Base-by-base conservation (phyloP, 2,888 invertebrate species). In the Diarsia dahlii region DNA sequence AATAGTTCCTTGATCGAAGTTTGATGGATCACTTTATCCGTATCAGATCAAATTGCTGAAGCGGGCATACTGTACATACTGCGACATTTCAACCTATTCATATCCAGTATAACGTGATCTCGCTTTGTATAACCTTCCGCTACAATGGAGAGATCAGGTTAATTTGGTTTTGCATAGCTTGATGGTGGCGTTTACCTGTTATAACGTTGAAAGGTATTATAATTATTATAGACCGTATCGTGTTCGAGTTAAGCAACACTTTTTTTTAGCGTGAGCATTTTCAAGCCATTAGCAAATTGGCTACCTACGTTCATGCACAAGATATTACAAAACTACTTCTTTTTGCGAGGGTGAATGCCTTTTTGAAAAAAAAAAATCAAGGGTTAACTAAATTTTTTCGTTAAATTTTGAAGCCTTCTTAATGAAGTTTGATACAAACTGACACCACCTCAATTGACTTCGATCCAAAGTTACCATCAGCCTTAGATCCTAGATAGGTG, bases 11-110 rank as follows among this genome's bases (percentile, higher is more conserved):
- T 82, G 54, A 71, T 71, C 65, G 71, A 81, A 66, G 45, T 78
- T 77, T 81, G 83, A 81, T 81, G 48, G 68, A 82, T 82, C n/a
- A 64, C 78, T 65, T 69, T 54, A 34, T 10, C 45, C 54, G 48
- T 80, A 81, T 81, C 78, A 62, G 68, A 81, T 78, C 80, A 46
- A 77, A 82, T 78, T 60, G 50, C 45, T 76, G 28, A 54, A 54
- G 20, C 52, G 54, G 23, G 8, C n/a, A n/a, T 56, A n/a, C 39
- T 78, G 8, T 62, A 39, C 39, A 39, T 6, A 39, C 39, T 6
- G 39, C 39, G 39, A 39, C 39, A 39, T 4, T 3, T 39, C 39
- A 39, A 39, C 3, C 4, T 39, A 39, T 39, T 3, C 39, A 39
- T 39, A 39, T 39, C 39, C 39, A 39, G 39, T 39, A 39, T 39